phyloP scores from a whole-genome alignment of 2,888 invertebrate species.

The Anthoptus insignis region DNA sequence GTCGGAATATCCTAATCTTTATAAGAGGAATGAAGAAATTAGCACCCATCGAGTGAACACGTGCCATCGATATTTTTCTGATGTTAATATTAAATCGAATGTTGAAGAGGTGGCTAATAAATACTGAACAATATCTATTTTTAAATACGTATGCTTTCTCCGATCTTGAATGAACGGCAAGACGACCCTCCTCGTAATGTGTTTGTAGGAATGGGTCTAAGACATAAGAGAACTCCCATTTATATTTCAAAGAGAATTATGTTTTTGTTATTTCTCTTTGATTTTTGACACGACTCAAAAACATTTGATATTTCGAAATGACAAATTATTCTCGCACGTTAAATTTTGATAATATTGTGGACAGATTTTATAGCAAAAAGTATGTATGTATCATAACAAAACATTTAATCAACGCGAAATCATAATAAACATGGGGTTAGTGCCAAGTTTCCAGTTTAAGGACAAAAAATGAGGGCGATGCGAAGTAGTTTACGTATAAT shows the following conservation, averaged over 20 bases:
- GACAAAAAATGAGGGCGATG: slow-evolving; percentile 25
- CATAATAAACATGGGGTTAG: slow-evolving; percentile 24
- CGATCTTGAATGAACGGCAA: slow-evolving; percentile 83
- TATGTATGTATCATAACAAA: slow-evolving; percentile 32
- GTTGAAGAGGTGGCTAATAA: slow-evolving; percentile 80
- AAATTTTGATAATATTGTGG: slow-evolving; percentile 16
- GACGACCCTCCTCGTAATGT: slow-evolving; percentile 81
- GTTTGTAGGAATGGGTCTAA: slow-evolving; percentile 48
- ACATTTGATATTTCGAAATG: neutral
- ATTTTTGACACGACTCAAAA: neutral
- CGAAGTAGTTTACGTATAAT: no score
- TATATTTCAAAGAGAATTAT: neutral
- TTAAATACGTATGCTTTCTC: slow-evolving; percentile 84
- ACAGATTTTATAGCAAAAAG: slow-evolving; percentile 34
- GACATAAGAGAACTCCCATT: slow-evolving; percentile 4
- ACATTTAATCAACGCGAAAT: slow-evolving; percentile 21
- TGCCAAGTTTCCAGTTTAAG: slow-evolving; percentile 16
- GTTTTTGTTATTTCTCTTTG: neutral
- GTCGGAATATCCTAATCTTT: slow-evolving; percentile 47
- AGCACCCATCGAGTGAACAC: slow-evolving; percentile 65
- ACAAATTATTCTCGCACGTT: slow-evolving; percentile 21
- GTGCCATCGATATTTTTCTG: slow-evolving; percentile 77
- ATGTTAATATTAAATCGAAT: slow-evolving; percentile 83
- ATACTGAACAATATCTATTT: slow-evolving; percentile 83
- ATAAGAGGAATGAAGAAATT: slow-evolving; percentile 58